Evolutionary conservation across 2,797 vertebrate genomes (phyloP).

Genomic region (Spinus olivaceus): DNA sequence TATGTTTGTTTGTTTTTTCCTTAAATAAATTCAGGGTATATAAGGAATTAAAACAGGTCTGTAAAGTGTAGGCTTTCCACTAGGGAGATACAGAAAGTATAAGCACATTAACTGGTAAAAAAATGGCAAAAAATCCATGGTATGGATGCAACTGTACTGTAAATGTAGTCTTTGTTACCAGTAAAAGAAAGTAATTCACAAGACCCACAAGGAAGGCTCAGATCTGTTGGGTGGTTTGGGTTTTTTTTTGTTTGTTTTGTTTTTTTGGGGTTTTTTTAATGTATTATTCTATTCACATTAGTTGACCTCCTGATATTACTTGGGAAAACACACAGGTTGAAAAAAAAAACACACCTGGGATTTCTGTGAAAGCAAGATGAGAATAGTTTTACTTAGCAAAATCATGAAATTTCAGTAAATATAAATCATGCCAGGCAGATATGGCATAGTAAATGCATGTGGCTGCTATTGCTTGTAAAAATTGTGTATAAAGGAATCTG

Average conservation of each 20-base stretch:
- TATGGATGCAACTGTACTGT: background rate
- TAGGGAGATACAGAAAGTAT: fast-evolving
- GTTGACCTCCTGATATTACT: background rate
- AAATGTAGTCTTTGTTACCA: background rate
- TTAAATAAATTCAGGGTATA: background rate
- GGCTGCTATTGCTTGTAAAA: background rate
- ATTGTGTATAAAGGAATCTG: background rate
- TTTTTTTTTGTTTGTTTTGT: background rate
- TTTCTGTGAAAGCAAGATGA: background rate
- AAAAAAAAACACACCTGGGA: background rate
- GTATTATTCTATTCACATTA: background rate
- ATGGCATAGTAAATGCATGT: background rate
- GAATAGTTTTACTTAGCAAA: background rate
- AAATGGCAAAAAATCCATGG: background rate
- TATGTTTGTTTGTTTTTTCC: background rate
- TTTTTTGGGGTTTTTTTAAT: too few relatives aligned
- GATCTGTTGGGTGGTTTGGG: background rate
- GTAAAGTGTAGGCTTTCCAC: background rate
- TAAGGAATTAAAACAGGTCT: background rate
- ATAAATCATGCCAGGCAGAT: background rate
- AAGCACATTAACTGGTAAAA: background rate
- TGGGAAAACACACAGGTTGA: background rate
- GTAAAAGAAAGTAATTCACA: background rate
- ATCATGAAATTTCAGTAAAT: background rate
- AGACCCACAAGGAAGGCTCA: background rate